phyloP scores from a whole-genome alignment of 2,888 invertebrate species.

The Caprella mutica region DNA sequence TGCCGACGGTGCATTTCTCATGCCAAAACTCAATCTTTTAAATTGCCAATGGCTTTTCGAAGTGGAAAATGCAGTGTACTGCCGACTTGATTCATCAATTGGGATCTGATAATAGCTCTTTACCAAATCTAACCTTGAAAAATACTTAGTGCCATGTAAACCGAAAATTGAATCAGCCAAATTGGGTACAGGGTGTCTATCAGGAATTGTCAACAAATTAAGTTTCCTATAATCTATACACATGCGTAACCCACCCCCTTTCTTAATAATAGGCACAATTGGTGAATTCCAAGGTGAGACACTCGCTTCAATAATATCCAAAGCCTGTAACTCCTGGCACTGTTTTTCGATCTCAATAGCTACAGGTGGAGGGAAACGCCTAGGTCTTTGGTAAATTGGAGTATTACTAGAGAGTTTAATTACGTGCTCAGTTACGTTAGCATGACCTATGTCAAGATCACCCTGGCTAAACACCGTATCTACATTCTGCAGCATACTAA shows the following conservation, averaged over 20 bases:
- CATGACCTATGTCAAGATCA: no score
- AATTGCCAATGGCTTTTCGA: neutral
- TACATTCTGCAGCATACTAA: no score
- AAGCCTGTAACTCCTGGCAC: no score
- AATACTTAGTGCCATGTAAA: constrained; percentile 2
- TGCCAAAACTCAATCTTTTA: neutral
- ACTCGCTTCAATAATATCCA: no score
- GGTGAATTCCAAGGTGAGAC: no score
- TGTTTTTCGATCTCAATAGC: no score
- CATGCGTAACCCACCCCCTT: neutral
- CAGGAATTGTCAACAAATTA: neutral
- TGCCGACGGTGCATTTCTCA: neutral
- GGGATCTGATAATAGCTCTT: neutral
- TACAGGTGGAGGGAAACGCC: no score
- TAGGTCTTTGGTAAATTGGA: no score
- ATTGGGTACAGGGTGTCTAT: neutral
- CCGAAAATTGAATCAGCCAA: constrained; percentile 6
- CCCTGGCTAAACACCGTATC: no score
- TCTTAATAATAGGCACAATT: neutral
- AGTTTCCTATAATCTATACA: constrained; percentile 5
- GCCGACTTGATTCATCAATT: neutral
- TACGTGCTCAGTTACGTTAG: no score
- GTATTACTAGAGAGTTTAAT: no score
- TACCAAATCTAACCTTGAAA: constrained; percentile 3
- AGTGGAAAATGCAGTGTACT: neutral